Conservation (phyloP, 2,888 invertebrate genomes). For the Acanthosepion esculentum region DNA sequence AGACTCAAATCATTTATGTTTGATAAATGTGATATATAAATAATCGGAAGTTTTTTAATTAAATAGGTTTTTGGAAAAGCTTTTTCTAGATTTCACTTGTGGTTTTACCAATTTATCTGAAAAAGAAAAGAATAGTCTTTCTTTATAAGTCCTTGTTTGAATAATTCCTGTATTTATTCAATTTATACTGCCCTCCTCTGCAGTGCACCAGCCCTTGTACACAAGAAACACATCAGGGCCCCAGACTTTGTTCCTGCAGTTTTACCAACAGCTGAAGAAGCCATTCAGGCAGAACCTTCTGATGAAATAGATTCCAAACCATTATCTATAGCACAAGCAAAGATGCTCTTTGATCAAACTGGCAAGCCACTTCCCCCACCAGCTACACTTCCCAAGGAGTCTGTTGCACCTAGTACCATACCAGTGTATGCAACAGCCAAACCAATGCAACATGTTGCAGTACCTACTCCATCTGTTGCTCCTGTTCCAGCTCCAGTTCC, state of each 20-base stretch:
- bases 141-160: background rate
- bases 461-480: background rate
- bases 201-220: background rate
- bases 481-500: constrained; percentile 35
- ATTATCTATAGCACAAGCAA: constrained; percentile 63
- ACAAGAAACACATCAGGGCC: background rate
- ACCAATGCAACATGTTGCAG: constrained; percentile 34
- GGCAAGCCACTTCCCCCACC: constrained; percentile 53
- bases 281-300: background rate
- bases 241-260: background rate
- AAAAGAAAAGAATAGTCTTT: background rate
- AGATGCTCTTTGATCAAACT: constrained; percentile 58
- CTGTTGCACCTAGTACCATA: background rate
- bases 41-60: background rate
- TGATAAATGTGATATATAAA: background rate
- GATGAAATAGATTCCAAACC: constrained; percentile 58
- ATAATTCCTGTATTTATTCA: background rate
- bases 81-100: background rate
- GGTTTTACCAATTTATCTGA: background rate
- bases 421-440: constrained; percentile 46
- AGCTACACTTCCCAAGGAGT: constrained; percentile 51
- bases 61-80: background rate
- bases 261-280: constrained; percentile 36
- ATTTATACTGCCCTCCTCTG: background rate
- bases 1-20: background rate